Conservation (phyloP, 2,113 vertebrate genomes). For the Sclerurus mexicanus region DNA sequence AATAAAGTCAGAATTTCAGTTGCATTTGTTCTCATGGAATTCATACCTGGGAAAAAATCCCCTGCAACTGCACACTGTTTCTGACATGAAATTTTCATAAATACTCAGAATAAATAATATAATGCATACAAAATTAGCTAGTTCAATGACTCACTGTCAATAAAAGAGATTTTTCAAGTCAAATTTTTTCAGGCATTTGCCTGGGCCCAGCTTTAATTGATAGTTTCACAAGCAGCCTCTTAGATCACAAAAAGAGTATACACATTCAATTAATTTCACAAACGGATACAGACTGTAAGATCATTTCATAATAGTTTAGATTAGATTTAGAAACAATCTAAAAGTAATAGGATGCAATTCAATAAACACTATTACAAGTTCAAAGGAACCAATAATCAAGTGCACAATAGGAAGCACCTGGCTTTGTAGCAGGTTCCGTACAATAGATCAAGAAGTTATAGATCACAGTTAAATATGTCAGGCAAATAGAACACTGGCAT, state of each 20-base stretch:
- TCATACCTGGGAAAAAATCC: background rate
- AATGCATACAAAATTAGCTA: background rate
- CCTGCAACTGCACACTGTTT: background rate
- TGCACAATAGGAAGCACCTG: background rate
- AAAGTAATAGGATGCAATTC: background rate
- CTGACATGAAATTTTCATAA: background rate
- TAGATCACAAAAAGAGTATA: background rate
- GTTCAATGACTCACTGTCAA: background rate
- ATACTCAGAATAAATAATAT: background rate
- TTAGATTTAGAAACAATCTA: background rate
- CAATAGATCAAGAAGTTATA: background rate
- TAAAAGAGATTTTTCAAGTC: background rate
- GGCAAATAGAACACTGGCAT: background rate
- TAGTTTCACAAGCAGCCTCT: background rate
- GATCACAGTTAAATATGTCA: background rate
- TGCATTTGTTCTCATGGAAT: background rate
- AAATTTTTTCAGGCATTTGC: background rate
- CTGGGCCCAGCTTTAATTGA: background rate
- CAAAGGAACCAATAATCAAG: slow-evolving; percentile 17
- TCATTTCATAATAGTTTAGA: background rate
- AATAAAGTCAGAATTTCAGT: background rate
- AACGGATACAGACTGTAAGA: background rate
- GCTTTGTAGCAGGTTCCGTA: background rate
- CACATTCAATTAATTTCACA: background rate
- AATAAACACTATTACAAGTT: background rate